A percentile compares a stretch with the other conserved stretches of the same genome.
Conservation (phyloP, 2,797 vertebrate genomes). For the Hybognathus amarus region DNA sequence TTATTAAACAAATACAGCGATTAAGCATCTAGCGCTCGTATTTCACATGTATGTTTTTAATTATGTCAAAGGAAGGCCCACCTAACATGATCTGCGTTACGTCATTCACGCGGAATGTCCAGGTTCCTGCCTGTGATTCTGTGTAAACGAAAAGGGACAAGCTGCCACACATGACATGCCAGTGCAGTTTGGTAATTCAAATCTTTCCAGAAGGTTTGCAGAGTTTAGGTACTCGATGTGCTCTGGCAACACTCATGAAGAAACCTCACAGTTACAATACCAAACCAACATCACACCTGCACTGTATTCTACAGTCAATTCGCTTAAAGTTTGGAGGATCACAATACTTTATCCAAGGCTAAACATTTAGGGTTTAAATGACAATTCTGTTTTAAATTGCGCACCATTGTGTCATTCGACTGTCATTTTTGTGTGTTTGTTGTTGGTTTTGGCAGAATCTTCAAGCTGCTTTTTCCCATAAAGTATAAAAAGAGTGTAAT, state of each 20-base stretch:
- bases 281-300: background rate
- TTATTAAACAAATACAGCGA: conserved; percentile 41
- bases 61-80: conserved; percentile 28
- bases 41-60: conserved; percentile 30
- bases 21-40: conserved; percentile 13
- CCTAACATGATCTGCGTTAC: conserved; percentile 14
- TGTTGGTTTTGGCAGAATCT: background rate
- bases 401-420: background rate
- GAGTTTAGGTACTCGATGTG: conserved; percentile 15
- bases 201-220: conserved; percentile 31
- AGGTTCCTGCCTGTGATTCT: conserved; percentile 14
- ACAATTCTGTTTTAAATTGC: background rate
- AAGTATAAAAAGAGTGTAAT: background rate
- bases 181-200: conserved; percentile 11
- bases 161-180: conserved; percentile 13
- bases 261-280: background rate
- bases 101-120: conserved; percentile 18
- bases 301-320: background rate
- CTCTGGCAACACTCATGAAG: conserved; percentile 9
- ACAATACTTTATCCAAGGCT: background rate
- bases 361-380: background rate
- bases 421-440: background rate
- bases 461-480: too few relatives aligned
- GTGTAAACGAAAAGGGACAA: conserved; percentile 17
- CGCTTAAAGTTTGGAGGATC: background rate